Evolutionary conservation across 2,113 vertebrate species (phyloP).

Genomic region (Petrocephalus zakoni): DNA sequence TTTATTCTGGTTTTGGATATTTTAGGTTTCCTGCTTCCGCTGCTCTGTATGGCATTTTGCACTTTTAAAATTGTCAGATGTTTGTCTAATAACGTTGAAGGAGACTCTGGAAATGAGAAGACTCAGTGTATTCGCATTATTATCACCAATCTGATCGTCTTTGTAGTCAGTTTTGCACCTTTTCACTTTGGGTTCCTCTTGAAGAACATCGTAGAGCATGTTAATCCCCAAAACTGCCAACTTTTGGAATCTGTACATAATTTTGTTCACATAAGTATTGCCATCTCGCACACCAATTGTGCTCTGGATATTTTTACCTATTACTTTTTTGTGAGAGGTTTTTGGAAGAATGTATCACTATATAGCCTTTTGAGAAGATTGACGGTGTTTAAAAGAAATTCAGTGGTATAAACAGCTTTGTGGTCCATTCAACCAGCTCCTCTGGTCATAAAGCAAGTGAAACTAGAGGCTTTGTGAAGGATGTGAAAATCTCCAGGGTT

Average conservation of each 20-base stretch:
- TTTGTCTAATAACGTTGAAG: slow-evolving; percentile 41
- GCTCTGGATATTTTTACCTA: slow-evolving; percentile 67
- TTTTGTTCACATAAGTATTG: slow-evolving; percentile 13
- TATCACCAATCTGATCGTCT: slow-evolving; percentile 58
- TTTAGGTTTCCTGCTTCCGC: slow-evolving; percentile 48
- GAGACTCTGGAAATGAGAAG: neutral
- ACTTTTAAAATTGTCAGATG: slow-evolving; percentile 48
- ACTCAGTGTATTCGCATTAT: slow-evolving; percentile 46
- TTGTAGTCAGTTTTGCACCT: slow-evolving; percentile 61
- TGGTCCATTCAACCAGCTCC: neutral
- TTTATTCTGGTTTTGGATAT: slow-evolving; percentile 25
- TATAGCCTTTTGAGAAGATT: neutral
- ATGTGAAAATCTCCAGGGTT: neutral
- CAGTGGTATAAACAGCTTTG: neutral
- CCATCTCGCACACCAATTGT: slow-evolving; percentile 60
- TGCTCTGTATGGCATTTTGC: slow-evolving; percentile 57
- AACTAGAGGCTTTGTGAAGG: neutral
- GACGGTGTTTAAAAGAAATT: neutral
- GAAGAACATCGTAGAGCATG: neutral
- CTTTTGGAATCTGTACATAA: rapidly evolving
- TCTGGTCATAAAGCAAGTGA: neutral
- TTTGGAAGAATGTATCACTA: slow-evolving; percentile 24
- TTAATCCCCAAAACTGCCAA: slow-evolving; percentile 7
- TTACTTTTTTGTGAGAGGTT: slow-evolving; percentile 63
- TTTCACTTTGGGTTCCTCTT: slow-evolving; percentile 37